Percentiles rank a stretch among this genome's conserved stretches.
Evolutionary conservation across 2,888 invertebrate species (phyloP).

Genomic region (Drosophila diplacantha): DNA sequence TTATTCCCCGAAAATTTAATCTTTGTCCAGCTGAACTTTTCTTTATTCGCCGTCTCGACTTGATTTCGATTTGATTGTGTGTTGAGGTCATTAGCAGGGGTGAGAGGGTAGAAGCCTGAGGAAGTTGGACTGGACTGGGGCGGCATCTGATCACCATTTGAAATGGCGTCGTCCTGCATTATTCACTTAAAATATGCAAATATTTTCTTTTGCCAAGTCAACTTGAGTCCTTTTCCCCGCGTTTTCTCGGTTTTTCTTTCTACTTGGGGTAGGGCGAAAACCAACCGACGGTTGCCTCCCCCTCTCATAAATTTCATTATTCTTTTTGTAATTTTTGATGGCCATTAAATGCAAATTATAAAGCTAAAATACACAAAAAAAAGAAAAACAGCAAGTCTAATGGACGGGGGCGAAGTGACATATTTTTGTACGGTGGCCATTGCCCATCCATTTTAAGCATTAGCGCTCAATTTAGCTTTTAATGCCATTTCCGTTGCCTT

Average conservation of each 20-base stretch:
- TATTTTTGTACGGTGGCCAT: conserved; percentile 48
- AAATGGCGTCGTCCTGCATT: conserved; percentile 37
- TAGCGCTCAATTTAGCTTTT: conserved; percentile 70
- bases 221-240: conserved; percentile 38
- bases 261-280: neutral
- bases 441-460: conserved; percentile 43
- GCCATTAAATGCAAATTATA: conserved; percentile 71
- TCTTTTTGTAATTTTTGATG: conserved; percentile 67
- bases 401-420: conserved; percentile 45
- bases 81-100: conserved; percentile 35
- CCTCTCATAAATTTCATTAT: conserved; percentile 59
- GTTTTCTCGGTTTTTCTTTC: conserved; percentile 21
- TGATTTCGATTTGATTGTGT: conserved; percentile 36
- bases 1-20: conserved; percentile 20
- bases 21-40: conserved; percentile 9
- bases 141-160: conserved; percentile 35
- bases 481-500: conserved; percentile 65
- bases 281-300: conserved; percentile 1
- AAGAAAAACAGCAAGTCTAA: conserved; percentile 34
- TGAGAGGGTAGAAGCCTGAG: neutral
- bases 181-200: conserved; percentile 60
- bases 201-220: conserved; percentile 53
- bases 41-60: conserved; percentile 10
- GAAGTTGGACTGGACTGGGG: neutral
- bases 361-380: conserved; percentile 36